These are phyloP conservation scores for Heterotis niloticus DNA, from an alignment of 2,113 vertebrate species.

Conservation along the genomic window DNA sequence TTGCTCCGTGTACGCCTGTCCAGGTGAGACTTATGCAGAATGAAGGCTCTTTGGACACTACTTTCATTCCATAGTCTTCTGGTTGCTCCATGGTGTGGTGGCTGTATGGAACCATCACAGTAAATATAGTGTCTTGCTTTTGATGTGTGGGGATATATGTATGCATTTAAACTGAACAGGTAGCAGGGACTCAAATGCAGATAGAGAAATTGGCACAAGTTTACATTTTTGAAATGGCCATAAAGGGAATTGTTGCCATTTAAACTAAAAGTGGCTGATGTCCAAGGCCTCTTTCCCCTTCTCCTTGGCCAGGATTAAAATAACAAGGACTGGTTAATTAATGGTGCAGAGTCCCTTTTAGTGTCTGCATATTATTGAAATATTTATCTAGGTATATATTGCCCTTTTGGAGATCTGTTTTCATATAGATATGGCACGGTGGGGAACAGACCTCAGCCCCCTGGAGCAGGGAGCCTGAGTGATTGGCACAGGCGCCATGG, in stretches of 20 bases:
- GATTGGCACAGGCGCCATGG: not conserved
- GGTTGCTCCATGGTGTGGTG: not conserved
- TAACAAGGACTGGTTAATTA: not conserved
- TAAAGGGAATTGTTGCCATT: too few species aligned
- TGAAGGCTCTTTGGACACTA: not conserved
- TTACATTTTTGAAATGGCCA: too few species aligned
- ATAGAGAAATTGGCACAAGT: too few species aligned
- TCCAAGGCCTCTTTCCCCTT: too few species aligned
- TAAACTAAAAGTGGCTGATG: too few species aligned
- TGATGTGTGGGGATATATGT: not conserved
- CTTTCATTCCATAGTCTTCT: not conserved
- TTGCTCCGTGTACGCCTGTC: not conserved
- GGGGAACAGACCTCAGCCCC: not conserved
- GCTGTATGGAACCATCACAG: not conserved
- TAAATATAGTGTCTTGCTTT: not conserved
- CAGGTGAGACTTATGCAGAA: constrained; percentile 8
- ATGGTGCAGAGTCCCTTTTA: not conserved
- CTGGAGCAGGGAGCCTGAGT: not conserved
- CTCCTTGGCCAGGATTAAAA: too few species aligned
- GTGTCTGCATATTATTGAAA: not conserved
- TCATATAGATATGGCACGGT: not conserved
- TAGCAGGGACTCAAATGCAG: not conserved
- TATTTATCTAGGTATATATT: not conserved
- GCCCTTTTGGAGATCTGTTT: not conserved
- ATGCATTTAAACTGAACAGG: not conserved